Evolutionary conservation across 1,140 invertebrate species (phyloP).

Genomic region (Anagrus nilaparvatae): DNA sequence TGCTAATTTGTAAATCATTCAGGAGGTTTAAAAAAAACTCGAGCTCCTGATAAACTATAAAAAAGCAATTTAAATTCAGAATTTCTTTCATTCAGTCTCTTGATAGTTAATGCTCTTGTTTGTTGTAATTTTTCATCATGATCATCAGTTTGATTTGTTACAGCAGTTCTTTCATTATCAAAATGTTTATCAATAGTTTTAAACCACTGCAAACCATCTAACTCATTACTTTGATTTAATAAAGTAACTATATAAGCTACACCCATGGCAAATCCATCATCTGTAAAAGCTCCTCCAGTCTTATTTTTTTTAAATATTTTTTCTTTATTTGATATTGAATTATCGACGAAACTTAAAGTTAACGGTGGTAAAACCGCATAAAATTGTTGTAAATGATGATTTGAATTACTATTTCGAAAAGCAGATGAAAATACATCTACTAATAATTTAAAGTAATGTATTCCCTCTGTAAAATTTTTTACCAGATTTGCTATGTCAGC

Average conservation of each 20-base stretch:
- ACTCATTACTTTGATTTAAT: slow-evolving; percentile 62
- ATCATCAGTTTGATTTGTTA: slow-evolving; percentile 33
- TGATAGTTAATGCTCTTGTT: slow-evolving; percentile 83
- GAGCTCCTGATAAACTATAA: slow-evolving; percentile 85
- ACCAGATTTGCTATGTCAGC: slow-evolving; percentile 67
- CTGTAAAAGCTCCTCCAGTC: slow-evolving; percentile 80
- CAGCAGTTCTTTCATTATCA: slow-evolving; percentile 35
- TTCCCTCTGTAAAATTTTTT: slow-evolving; percentile 83
- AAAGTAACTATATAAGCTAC: slow-evolving; percentile 62
- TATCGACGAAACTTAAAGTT: slow-evolving; percentile 91
- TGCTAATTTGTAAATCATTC: too few species aligned
- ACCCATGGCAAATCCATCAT: slow-evolving; percentile 97
- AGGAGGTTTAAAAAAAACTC: slow-evolving; percentile 76
- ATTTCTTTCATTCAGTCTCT: slow-evolving; percentile 70
- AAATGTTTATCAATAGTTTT: slow-evolving; percentile 73
- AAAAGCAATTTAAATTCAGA: slow-evolving; percentile 86
- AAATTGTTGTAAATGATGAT: slow-evolving; percentile 83
- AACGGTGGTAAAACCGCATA: slow-evolving; percentile 88
- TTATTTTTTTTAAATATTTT: slow-evolving; percentile 85
- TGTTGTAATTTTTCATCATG: slow-evolving; percentile 83
- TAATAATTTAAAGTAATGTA: slow-evolving; percentile 91
- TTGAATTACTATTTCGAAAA: slow-evolving; percentile 74
- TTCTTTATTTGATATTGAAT: slow-evolving; percentile 86
- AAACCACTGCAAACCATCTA: slow-evolving; percentile 95
- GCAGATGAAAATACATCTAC: slow-evolving; percentile 87